A percentile compares a stretch with the other conserved stretches of the same genome.
These are phyloP conservation scores for Leptarthrus brevirostris DNA, from an alignment of 2,888 invertebrate genomes.

Conservation along the genomic window DNA sequence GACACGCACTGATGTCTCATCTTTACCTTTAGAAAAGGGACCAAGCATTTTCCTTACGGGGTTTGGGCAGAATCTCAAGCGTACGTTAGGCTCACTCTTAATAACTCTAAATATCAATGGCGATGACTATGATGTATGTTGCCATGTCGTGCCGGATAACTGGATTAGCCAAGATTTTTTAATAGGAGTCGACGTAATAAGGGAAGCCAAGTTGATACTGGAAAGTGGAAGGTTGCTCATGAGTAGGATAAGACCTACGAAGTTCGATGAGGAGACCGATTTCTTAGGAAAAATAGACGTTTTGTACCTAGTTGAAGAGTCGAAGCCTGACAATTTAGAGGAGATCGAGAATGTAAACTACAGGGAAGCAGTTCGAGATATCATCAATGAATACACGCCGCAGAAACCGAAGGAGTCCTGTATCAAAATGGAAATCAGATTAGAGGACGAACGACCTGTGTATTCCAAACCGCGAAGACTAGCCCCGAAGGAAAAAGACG, in stretches of 20 bases:
- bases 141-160: not conserved
- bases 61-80: not conserved
- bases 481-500: no score
- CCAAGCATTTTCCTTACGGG: not conserved
- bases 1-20: no score
- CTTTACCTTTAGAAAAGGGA: not conserved
- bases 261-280: not conserved
- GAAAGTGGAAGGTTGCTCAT: not conserved
- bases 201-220: not conserved
- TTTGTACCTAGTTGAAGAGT: no score
- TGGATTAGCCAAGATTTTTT: not conserved
- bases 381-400: not conserved
- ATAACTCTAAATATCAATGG: not conserved
- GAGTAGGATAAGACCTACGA: not conserved
- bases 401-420: not conserved
- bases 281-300: not conserved
- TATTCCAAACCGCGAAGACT: no score
- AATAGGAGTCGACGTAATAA: not conserved
- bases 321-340: not conserved
- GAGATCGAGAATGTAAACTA: not conserved
- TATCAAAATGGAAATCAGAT: not conserved
- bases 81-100: not conserved
- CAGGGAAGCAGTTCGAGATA: not conserved
- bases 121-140: not conserved
- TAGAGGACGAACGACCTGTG: not conserved